phyloP scores from a whole-genome alignment of 2,888 invertebrate genomes.

The Pristionchus mayeri region DNA sequence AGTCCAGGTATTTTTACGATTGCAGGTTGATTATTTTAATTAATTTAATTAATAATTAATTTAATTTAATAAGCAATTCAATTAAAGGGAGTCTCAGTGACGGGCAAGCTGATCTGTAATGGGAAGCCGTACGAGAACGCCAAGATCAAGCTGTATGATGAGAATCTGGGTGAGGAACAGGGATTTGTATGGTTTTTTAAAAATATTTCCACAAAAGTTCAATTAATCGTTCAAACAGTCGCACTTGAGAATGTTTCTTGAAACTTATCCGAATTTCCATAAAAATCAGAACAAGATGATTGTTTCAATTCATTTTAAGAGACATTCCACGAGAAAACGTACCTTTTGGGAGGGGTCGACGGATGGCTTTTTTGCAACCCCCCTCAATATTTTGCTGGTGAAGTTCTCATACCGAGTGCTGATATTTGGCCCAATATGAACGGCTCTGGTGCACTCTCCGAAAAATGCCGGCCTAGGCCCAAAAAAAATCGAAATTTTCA shows the following conservation, averaged over 20 bases:
- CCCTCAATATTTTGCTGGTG: no score
- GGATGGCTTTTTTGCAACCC: no score
- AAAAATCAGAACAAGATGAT: neutral
- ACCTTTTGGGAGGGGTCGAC: no score
- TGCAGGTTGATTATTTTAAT: no score
- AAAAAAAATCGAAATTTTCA: no score
- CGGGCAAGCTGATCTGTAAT: conserved; percentile 69
- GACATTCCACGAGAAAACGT: no score
- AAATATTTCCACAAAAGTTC: neutral
- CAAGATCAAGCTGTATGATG: conserved; percentile 70
- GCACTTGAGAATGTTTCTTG: neutral
- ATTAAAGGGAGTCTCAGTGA: conserved; percentile 67
- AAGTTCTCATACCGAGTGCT: no score
- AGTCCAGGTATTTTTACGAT: neutral
- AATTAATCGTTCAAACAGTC: neutral
- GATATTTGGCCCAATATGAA: no score
- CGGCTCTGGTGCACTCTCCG: no score
- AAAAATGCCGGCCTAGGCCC: no score
- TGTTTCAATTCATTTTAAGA: neutral
- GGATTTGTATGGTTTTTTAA: neutral
- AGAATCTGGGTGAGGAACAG: conserved; percentile 64
- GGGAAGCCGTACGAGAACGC: conserved; percentile 72
- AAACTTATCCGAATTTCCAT: neutral
- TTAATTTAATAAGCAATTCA: neutral
- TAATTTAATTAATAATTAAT: no score